Evolutionary conservation across 1,140 invertebrate genomes (phyloP), one percentile per base, ranked within the genome.

Genomic region (Lysiphlebus fabarum): DNA sequence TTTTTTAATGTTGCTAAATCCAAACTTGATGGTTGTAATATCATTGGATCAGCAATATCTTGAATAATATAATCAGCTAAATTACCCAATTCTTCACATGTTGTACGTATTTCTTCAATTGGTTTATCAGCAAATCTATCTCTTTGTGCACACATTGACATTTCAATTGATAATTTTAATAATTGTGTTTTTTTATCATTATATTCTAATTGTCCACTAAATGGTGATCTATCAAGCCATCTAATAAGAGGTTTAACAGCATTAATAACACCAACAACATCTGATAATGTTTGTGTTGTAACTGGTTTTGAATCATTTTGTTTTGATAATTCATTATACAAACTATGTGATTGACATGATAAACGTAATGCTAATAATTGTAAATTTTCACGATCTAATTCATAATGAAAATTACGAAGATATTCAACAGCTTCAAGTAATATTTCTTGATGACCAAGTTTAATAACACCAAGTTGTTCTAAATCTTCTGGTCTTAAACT

Each of bases 381-480:
- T 36, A 96, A 80, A 76, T 95, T 96, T 78, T 96, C 93, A 64
- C 90, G 86, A 63, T 93, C 89, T 62, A 94, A 77, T 70, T 93
- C 91, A 84, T 93, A 95, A 71, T 95, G 90, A 81, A 95, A 90
- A 79, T 92, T 90, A 69, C 90, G 82, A 11, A 97, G 81, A 65
- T 92, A 88, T 69, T 95, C 93, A 6, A 96, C 88, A 49, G 92
- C 92, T 80, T 95, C 93, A 54, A 96, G 79, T 62, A 96, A 86
- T 48, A 95, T 84, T 76, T 97, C 95, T 78, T 97, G 95, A 72
- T 96, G 93, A 5, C 94, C 93, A 60, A 96, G 85, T 68, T 90
- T 89, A 44, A 82, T 79, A 62, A 96, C 87, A 41, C 90, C 89
- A 40, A 96, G 81, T 71, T 91, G 87, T 72, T 93, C 90, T 44